phyloP scores from a whole-genome alignment of 2,113 vertebrate genomes.

The Archocentrus centrarchus region DNA sequence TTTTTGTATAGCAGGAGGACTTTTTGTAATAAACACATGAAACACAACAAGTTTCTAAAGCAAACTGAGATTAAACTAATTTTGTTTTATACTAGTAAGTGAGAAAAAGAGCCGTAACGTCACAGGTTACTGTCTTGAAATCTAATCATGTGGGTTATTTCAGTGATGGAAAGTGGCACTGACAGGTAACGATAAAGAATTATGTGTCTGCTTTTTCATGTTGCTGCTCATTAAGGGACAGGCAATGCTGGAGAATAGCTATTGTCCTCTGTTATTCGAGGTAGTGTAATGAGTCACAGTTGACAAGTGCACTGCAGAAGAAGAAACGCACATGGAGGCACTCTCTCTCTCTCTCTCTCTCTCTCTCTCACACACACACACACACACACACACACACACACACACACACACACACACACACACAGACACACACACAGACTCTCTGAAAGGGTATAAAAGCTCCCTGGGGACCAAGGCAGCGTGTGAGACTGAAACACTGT shows the following conservation, averaged over 20 bases:
- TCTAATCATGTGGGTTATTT: not conserved
- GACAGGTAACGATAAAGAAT: conserved; percentile 2
- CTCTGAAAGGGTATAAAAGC: conserved; percentile 72
- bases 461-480: conserved; percentile 60
- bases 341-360: not conserved
- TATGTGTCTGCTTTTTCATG: not conserved
- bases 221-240: conserved; percentile 22
- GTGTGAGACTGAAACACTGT: conserved; percentile 65
- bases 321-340: not conserved
- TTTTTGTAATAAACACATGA: not conserved
- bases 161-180: not conserved
- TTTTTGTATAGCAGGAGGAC: not conserved
- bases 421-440: not conserved
- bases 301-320: conserved; percentile 41
- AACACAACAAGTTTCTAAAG: not conserved
- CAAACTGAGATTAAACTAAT: not conserved
- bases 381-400: conserved; percentile 11
- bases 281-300: conserved; percentile 57
- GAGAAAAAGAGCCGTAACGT: not conserved
- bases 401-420: conserved; percentile 16
- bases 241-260: conserved; percentile 14
- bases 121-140: not conserved
- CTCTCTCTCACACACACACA: not conserved
- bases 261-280: conserved; percentile 41
- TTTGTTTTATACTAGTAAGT: not conserved